phyloP scores from a whole-genome alignment of 2,113 vertebrate species.

The Microtus pennsylvanicus region DNA sequence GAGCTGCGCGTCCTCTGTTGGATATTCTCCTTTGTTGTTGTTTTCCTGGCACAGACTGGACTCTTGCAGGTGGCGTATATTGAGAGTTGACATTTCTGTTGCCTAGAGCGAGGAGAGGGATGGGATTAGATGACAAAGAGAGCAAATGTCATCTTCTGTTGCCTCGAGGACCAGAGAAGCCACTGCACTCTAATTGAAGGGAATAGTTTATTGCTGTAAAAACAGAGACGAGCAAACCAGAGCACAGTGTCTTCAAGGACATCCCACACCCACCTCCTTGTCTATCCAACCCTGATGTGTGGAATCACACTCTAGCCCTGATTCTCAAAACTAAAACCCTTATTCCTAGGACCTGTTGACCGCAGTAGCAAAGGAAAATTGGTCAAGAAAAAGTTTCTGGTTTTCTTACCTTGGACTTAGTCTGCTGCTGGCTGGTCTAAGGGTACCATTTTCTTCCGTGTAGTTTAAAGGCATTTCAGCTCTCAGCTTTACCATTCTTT shows the following conservation, averaged over 20 bases:
- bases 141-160: neutral
- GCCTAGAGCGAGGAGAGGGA: neutral
- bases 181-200: neutral
- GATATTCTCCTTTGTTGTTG: neutral
- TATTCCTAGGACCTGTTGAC: neutral
- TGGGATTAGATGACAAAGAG: neutral
- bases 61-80: neutral
- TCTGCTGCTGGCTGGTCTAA: neutral
- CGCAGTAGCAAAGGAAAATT: neutral
- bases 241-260: neutral
- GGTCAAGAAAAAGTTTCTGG: neutral
- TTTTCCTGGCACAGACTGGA: neutral
- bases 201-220: neutral
- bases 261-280: neutral
- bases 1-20: neutral
- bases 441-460: neutral
- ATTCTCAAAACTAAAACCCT: neutral
- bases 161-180: neutral
- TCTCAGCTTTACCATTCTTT: neutral
- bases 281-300: neutral
- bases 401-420: neutral
- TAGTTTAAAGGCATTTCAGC: neutral
- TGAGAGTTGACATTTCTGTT: neutral
- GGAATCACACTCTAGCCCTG: neutral
- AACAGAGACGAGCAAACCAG: neutral